phyloP scores from a whole-genome alignment of 1,140 invertebrate genomes.

The Tetramorium alpestre region DNA sequence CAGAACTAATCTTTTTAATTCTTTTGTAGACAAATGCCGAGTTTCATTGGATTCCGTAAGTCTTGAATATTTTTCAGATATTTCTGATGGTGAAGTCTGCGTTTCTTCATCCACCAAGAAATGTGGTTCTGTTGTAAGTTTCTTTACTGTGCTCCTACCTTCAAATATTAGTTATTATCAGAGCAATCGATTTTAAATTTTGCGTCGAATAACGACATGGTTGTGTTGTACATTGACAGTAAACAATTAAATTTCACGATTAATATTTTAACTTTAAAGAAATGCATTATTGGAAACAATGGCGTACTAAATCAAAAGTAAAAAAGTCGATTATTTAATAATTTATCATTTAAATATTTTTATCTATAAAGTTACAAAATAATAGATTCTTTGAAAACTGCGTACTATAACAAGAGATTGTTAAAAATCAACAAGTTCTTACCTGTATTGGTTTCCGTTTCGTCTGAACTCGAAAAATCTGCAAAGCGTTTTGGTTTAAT shows the following conservation, averaged over 20 bases:
- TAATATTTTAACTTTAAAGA: slow-evolving; percentile 2
- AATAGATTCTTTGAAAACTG: not conserved
- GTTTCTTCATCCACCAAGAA: slow-evolving; percentile 35
- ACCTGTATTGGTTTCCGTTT: slow-evolving; percentile 72
- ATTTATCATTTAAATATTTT: slow-evolving; percentile 18
- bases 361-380: not conserved
- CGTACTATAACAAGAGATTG: not conserved
- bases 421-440: slow-evolving; percentile 65
- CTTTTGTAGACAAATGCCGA: slow-evolving; percentile 50
- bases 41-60: slow-evolving; percentile 64
- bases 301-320: not conserved
- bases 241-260: not conserved
- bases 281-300: not conserved
- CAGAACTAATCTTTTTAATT: slow-evolving; percentile 67
- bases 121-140: not conserved
- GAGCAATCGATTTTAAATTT: slow-evolving; percentile 11
- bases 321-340: slow-evolving; percentile 17
- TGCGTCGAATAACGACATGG: not conserved
- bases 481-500: slow-evolving; percentile 89
- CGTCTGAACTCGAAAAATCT: slow-evolving; percentile 82
- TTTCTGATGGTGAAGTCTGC: slow-evolving; percentile 23
- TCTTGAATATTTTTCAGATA: slow-evolving; percentile 28
- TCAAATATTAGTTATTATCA: slow-evolving; percentile 62
- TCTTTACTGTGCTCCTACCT: slow-evolving; percentile 52
- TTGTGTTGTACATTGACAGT: not conserved